Evolutionary conservation across 2,113 vertebrate species (phyloP), one percentile per base, ranked within the genome.

Genomic region (Barbus barbus): DNA sequence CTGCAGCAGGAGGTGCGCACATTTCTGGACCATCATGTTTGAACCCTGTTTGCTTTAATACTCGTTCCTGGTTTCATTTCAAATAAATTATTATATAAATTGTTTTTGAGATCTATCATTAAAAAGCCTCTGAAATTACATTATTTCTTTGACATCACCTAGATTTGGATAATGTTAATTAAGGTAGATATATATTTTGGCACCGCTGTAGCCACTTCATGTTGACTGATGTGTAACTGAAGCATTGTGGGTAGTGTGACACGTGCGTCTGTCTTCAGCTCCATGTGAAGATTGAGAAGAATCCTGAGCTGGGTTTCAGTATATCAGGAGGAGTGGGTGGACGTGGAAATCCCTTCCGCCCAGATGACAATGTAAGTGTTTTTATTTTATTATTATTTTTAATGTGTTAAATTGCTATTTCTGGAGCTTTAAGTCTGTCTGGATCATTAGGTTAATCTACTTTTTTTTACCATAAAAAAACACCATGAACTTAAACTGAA

Each of bases 291-390:
- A 91, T 99, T 85, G 96, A 98, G 91, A 99, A 99, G 92, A 98
- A 98, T 91, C 98, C 98, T 56, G 98, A 99, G 91, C 95, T 99
- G 89, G 98, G 98, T 86, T 99, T 99, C 94, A 99, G 98, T 93
- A 98, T 99, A 95, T 99, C 98, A 36, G 98, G 98, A 92, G 98
- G 98, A 90, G 93, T 98, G 46, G 97, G 97, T 65, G 97, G 98
- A 13, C 96, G 97, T 91, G 97, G 97, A 87, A 99, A 99, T 86
- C 98, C 98, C 28, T 99, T 99, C 89, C 96, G 90, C 86, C 97
- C 97, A 77, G 97, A 98, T 26, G 98, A 99, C 86, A 96, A 96
- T 87, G 98, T 99, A 94, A 92, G 95, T 93, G 18, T 1, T 5
- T 24, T 20, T 7, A 2, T 53, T 2, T n/a, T n/a, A n/a, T n/a